phyloP scores from a whole-genome alignment of 2,113 vertebrate genomes.

The Spermophilus dauricus region DNA sequence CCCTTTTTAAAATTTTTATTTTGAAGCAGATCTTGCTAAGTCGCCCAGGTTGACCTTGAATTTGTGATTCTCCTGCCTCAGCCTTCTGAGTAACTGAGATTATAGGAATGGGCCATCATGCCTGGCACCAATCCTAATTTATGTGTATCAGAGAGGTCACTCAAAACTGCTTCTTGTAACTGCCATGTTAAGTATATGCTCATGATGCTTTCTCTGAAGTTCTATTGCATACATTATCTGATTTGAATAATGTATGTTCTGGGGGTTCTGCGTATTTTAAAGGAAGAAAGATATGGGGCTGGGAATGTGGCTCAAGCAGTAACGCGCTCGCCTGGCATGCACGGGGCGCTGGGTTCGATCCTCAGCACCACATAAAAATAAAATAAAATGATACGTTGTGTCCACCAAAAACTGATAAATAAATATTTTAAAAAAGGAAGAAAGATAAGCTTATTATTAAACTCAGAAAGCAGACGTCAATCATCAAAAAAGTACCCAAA shows the following conservation, averaged over 20 bases:
- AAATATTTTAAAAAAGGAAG: background rate
- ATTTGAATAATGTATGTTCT: background rate
- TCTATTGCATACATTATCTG: background rate
- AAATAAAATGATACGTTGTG: too few relatives aligned
- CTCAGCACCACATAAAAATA: too few relatives aligned
- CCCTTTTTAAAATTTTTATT: background rate
- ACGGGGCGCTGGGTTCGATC: too few relatives aligned
- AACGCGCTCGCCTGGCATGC: too few relatives aligned
- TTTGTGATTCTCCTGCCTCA: background rate
- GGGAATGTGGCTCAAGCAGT: too few relatives aligned
- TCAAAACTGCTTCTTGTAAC: background rate
- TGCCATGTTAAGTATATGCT: background rate
- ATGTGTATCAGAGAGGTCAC: background rate
- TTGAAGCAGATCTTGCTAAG: too few relatives aligned
- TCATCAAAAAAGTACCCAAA: background rate
- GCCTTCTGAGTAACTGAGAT: background rate
- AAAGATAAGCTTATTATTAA: background rate
- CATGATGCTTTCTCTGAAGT: background rate
- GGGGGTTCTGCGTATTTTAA: background rate
- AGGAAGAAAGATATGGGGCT: background rate
- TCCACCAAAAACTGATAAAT: too few relatives aligned
- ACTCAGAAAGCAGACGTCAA: background rate
- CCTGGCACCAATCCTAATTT: background rate
- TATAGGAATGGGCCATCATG: background rate
- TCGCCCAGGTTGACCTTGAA: too few relatives aligned